Base-by-base conservation (phyloP, 1,140 invertebrate species). In the Drosophila micromelanica region DNA sequence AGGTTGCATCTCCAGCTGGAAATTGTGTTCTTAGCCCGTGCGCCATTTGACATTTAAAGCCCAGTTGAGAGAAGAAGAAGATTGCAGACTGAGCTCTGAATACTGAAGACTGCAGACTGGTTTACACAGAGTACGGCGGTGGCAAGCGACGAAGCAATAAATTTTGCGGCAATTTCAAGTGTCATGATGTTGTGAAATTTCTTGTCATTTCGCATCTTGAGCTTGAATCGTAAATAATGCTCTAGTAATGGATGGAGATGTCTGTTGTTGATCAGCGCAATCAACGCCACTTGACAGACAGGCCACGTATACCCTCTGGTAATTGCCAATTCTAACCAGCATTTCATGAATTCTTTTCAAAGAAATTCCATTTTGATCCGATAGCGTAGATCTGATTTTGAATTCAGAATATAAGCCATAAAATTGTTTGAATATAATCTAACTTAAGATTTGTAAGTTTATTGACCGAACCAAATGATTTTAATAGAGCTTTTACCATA, bases 211-310 rank as follows among this genome's bases (percentile, higher is more conserved):
- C 69, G 51, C 80, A 86, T 86, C 81, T 86, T 86, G 82, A 87
- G 84, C 78, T 87, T 87, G 82, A 87, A 76, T 86, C 81, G 81
- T 86, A 86, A 86, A 84, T 85, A 85, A 85, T 77, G 80, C 76
- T 85, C 80, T 64, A 77, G 76, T 80, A 75, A 63, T 60, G 73
- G 71, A 80, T 71, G 48, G 56, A 65, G 64, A 68, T 73, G 71
- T 73, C 54, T 45, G 54, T 37, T 43, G 59, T 37, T 43, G 59
- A 70, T 69, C 55, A 63, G 12, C 67, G 54, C 30, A 74, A 61
- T 73, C 51, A 59, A 61, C 57, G 57, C 71, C 68, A 84, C 57
- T 82, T 86, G 81, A 82, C 80, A 82, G 73, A 76, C 86, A 86
- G 68, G 75, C 81, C 82, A 86, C 81, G 78, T 86, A 61, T 62